Conservation (phyloP, 2,797 vertebrate species). For the Gymnothorax reevesii region DNA sequence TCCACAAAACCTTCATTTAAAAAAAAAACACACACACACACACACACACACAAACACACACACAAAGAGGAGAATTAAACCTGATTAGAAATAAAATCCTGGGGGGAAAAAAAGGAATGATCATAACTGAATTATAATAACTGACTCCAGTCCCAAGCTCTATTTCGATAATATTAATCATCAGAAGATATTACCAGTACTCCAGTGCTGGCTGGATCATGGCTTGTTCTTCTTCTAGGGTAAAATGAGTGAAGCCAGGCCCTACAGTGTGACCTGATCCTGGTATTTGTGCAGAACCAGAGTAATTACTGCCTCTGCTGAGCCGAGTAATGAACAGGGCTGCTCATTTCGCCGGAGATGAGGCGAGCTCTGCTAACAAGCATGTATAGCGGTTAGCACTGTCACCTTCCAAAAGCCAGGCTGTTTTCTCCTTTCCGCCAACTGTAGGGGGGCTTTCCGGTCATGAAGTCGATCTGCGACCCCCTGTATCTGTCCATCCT, state of each 20-base stretch:
- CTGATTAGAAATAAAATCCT: background rate
- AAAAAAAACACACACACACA: no score
- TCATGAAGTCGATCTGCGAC: no score
- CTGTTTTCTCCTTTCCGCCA: background rate
- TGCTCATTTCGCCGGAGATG: background rate
- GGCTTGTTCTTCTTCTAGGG: no score
- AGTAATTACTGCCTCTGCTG: background rate
- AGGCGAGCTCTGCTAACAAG: background rate
- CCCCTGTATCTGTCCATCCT: no score
- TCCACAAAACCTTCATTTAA: no score
- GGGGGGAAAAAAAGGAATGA: no score
- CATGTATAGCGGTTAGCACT: no score
- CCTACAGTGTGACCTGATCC: background rate
- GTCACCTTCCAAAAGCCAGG: no score
- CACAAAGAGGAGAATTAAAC: no score
- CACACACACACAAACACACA: background rate
- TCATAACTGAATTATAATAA: background rate
- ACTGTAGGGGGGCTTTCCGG: no score
- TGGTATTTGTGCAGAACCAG: background rate
- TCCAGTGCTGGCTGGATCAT: no score
- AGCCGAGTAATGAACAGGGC: background rate
- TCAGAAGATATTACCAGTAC: no score
- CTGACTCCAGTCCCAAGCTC: background rate
- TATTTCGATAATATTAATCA: background rate
- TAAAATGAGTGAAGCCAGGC: background rate